Evolutionary conservation across 1,140 invertebrate species (phyloP), one percentile per base, ranked within the genome.

Genomic region (Glossosoma conforme): DNA sequence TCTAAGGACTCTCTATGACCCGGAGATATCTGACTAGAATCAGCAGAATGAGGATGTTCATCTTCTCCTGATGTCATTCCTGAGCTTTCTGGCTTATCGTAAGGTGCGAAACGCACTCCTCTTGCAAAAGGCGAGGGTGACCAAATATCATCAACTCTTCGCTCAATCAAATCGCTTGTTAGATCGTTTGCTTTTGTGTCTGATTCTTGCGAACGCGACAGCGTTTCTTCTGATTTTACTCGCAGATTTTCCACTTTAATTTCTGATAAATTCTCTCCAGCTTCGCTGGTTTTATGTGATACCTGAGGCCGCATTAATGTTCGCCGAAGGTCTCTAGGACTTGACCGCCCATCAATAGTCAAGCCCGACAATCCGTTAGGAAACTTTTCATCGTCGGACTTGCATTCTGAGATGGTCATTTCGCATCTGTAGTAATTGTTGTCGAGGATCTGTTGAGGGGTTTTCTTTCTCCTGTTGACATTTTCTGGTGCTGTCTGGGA

Each of bases 371-470:
- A 8, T n/a, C 6, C 24, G n/a, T n/a, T 28, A n/a, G 6, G 24
- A 6, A n/a, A n/a, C 24, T n/a, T n/a, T n/a, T n/a, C n/a, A n/a
- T n/a, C n/a, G n/a, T n/a, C n/a, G n/a, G n/a, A n/a, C n/a, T n/a
- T n/a, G n/a, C n/a, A n/a, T n/a, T n/a, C n/a, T n/a, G n/a, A n/a
- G n/a, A n/a, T n/a, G n/a, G n/a, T n/a, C n/a, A n/a, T n/a, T n/a
- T n/a, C n/a, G n/a, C n/a, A n/a, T n/a, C n/a, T n/a, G n/a, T 49
- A 42, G 19, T 50, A 43, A 6, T 30, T 21, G 11, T 33, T 35
- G 11, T 53, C 55, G 32, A 57, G 20, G 25, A 53, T 49, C 32
- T 58, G 56, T 19, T 58, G 56, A 2, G 56, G 56, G 1, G 47
- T 54, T 19, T 45, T 54, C 38, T 58, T 58, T 36, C 56, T 50